Evolutionary conservation across 1,140 invertebrate genomes (phyloP).

Genomic region (Bradynema listronoti): DNA sequence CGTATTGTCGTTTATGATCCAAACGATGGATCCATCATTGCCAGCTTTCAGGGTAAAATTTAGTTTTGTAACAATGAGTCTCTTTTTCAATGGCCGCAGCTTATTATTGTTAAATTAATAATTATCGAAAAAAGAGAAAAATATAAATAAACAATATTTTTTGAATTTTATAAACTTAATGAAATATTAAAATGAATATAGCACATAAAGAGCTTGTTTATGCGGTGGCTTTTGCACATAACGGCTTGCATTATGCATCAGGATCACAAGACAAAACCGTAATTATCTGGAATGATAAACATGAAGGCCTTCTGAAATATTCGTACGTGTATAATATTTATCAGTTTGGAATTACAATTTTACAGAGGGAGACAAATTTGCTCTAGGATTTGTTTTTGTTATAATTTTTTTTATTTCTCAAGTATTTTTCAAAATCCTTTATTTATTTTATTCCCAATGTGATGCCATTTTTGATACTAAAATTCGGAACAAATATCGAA

Average conservation of each 20-base stretch:
- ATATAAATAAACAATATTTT: too few relatives aligned
- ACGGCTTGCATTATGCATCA: constrained; percentile 89
- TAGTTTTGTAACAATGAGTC: too few relatives aligned
- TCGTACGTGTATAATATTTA: constrained; percentile 68
- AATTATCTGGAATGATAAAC: constrained; percentile 92
- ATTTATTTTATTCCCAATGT: background rate
- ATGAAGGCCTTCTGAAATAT: constrained; percentile 94
- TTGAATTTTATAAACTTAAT: too few relatives aligned
- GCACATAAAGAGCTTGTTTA: constrained; percentile 85
- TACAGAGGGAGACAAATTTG: too few relatives aligned
- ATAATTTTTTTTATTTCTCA: too few relatives aligned
- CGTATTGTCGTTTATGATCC: constrained; percentile 88
- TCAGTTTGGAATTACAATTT: too few relatives aligned
- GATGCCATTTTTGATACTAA: constrained; percentile 8
- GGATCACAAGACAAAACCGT: constrained; percentile 93
- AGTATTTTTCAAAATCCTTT: background rate
- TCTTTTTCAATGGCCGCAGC: too few relatives aligned
- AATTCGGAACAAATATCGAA: background rate
- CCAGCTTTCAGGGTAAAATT: constrained; percentile 76
- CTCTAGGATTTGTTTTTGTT: too few relatives aligned
- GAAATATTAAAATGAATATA: too few relatives aligned
- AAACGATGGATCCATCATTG: constrained; percentile 78
- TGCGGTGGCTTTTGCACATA: constrained; percentile 80
- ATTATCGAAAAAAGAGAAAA: too few relatives aligned
- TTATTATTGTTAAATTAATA: too few relatives aligned